Evolutionary conservation across 2,113 vertebrate species (phyloP).

Genomic region (Cromileptes altivelis): DNA sequence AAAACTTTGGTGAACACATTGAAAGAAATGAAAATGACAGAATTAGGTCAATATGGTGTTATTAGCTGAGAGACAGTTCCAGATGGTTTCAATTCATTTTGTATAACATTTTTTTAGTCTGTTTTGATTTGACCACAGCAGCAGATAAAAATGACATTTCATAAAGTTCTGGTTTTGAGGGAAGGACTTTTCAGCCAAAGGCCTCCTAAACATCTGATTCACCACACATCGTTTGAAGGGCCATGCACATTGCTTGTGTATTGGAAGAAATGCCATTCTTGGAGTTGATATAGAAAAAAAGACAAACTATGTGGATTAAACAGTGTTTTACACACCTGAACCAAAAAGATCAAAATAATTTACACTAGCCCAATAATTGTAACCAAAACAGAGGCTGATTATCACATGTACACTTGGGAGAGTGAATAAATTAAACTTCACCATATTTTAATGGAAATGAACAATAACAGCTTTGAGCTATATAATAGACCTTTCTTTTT

Average conservation of each 20-base stretch:
- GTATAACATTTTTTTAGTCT: not conserved
- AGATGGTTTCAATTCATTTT: not conserved
- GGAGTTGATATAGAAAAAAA: no score
- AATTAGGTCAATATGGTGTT: not conserved
- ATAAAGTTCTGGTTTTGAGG: not conserved
- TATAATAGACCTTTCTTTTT: not conserved
- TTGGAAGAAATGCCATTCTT: no score
- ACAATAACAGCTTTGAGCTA: not conserved
- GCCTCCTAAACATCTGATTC: no score
- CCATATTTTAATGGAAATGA: not conserved
- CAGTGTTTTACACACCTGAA: no score
- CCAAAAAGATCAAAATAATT: no score
- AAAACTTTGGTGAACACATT: not conserved
- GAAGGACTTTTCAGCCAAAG: not conserved
- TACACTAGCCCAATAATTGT: not conserved
- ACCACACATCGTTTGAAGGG: no score
- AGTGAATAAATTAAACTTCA: not conserved
- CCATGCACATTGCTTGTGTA: no score
- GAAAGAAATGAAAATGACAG: not conserved
- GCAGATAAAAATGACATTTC: not conserved
- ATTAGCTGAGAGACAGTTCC: not conserved
- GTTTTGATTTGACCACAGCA: not conserved
- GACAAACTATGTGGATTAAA: no score
- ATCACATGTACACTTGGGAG: not conserved
- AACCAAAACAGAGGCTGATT: not conserved